Base-by-base conservation (phyloP, 2,797 vertebrate genomes). In the Darevskia mixta region DNA sequence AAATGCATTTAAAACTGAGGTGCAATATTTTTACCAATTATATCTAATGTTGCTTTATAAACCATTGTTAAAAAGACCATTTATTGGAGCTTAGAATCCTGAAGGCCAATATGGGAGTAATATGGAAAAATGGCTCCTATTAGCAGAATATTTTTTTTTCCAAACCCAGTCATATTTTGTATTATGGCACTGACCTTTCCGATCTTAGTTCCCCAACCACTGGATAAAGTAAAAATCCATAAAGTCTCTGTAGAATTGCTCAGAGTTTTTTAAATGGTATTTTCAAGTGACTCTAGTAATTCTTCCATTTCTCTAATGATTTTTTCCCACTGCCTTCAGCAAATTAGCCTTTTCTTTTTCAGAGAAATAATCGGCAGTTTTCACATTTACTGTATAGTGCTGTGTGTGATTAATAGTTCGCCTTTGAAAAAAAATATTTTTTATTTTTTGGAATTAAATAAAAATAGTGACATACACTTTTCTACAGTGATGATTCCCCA, bases 181-280 rank as follows among this genome's bases (percentile, higher is more conserved):
- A 41, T 76, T 69, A 88, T 72, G 77, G 9, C 11, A 82, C 4
- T 77, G 79, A 72, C 27, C 91, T 80, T 90, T 79, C 72, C 90
- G 55, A 93, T 67, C 6, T 32, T 38, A 3, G 35, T 81, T 15
- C 75, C 89, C 73, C 87, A 41, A 45, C 77, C 71, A 84, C 6
- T 83, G 83, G 32, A 87, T 86, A 86, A 93, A 89, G 76, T 67
- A 49, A 90, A 94, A 95, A 92, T 90, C 88, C 67, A 84, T 93
- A 92, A 61, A 45, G n/a, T 6, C 35, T 87, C 45, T 18, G 61
- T 76, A 90, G 88, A 82, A 83, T 29, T 82, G 66, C 45, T 92
- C 8, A 80, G n/a, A 0, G 92, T 95, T 93, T 64, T 64, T 79
- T 88, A 92, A 89, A 71, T 29, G 58, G 77, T 3, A 4, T 93